Base-by-base conservation (phyloP, 2,113 vertebrate species). In the Oncorhynchus tshawytscha region DNA sequence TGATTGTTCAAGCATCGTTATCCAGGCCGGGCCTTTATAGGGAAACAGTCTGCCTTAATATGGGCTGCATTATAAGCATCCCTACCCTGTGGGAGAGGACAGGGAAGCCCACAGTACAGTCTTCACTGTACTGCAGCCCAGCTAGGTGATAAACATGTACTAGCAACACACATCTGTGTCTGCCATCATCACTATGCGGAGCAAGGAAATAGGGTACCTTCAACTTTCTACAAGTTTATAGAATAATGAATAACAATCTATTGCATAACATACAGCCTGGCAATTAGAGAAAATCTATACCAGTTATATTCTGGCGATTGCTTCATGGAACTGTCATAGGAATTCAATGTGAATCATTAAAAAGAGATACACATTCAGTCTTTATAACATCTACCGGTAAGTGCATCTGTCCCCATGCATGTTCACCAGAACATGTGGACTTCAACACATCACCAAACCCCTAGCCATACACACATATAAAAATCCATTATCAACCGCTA, bases 41-140 rank as follows among this genome's bases (percentile, higher is more conserved):
- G 83, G 85, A 83, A 84, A 88, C 84, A 87, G 77, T 78, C 65
- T 24, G 78, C 81, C 77, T 84, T 87, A 67, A 82, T 90, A 89
- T 85, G 80, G 86, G 86, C 89, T 80, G 85, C 89, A 91, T 91
- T 91, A 88, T 87, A 84, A 88, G 84, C 81, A 81, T 85, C 85
- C 86, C 80, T 84, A 86, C 78, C 87, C 86, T 87, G 81, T 82
- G 91, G 86, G 89, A 85, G 86, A 80, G 16, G 15, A 18, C 15
- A 54, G 51, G 16, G 16, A 62, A 16, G n/a, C 20, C 4, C 59
- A 8, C 59, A 62, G 15, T 54, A 22, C 59, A 84, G 82, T 86
- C 89, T 86, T 87, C 87, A 82, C 67, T 77, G 80, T 73, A 73
- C 83, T 74, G 80, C 83, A 85, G 83, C 59, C n/a, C 59, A 22